Conservation (phyloP, 2,113 vertebrate genomes). For the Brachirus orientalis region DNA sequence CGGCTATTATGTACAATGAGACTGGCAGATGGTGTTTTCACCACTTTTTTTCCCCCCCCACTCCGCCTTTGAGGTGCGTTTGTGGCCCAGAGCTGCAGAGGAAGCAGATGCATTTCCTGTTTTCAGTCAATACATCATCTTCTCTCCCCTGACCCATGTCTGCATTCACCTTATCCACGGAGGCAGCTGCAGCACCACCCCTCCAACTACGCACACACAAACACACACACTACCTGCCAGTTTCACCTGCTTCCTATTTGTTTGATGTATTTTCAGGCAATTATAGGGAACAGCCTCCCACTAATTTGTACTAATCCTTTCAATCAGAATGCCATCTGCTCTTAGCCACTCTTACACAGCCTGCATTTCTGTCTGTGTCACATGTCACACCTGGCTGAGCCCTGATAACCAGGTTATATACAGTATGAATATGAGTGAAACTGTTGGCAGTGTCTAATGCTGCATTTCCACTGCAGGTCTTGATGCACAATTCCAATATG, state of each 20-base stretch:
- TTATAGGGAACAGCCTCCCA: slow-evolving; percentile 47
- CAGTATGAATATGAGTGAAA: background rate
- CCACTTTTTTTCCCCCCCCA: background rate
- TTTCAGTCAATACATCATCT: slow-evolving; percentile 51
- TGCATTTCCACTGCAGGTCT: background rate
- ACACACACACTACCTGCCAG: slow-evolving; percentile 10
- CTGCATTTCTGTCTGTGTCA: slow-evolving; percentile 5
- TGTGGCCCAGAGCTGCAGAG: slow-evolving; percentile 17
- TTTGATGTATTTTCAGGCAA: slow-evolving; percentile 50
- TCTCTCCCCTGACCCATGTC: slow-evolving; percentile 46
- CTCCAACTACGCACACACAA: no score
- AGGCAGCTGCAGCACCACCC: background rate
- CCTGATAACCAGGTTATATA: slow-evolving; percentile 13
- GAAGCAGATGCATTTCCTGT: slow-evolving; percentile 44
- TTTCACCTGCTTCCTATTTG: slow-evolving; percentile 31
- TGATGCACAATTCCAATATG: no score
- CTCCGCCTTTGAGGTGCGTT: slow-evolving; percentile 30
- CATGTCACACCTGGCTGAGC: slow-evolving; percentile 5
- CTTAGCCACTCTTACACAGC: background rate
- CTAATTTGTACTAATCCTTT: slow-evolving; percentile 60
- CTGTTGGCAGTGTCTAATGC: background rate
- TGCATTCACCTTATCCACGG: slow-evolving; percentile 28
- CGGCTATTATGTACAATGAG: slow-evolving; percentile 13
- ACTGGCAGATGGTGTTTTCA: slow-evolving; percentile 38
- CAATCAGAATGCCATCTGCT: slow-evolving; percentile 51